Conservation (phyloP, 1,140 invertebrate species). For the Coelopa frigida region DNA sequence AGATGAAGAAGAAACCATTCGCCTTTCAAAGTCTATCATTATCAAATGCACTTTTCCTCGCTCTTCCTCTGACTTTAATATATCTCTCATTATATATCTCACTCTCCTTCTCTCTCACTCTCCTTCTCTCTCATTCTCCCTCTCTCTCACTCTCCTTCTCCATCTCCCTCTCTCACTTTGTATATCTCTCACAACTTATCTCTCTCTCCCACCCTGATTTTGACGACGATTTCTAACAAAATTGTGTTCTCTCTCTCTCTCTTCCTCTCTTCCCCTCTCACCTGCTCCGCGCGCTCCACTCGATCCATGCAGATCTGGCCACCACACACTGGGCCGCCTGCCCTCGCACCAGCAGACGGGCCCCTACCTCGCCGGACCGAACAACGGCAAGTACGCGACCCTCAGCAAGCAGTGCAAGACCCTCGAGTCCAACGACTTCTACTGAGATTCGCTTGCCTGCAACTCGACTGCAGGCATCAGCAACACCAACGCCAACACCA, state of each 20-base stretch:
- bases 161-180: too few species aligned
- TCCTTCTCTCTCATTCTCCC: constrained; percentile 9
- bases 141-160: neutral
- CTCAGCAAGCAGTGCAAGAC: constrained; percentile 92
- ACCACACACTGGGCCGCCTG: constrained; percentile 50
- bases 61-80: too few species aligned
- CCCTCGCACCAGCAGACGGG: constrained; percentile 43
- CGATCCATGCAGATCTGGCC: constrained; percentile 39
- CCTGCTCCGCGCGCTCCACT: too few species aligned
- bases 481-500: constrained; percentile 40
- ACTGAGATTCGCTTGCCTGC: constrained; percentile 72
- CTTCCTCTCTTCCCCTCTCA: too few species aligned
- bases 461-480: constrained; percentile 46
- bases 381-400: constrained; percentile 79
- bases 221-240: too few species aligned
- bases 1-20: too few species aligned
- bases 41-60: too few species aligned
- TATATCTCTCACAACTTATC: too few species aligned
- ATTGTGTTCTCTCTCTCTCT: too few species aligned
- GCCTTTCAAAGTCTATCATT: too few species aligned
- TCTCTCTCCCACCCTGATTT: too few species aligned
- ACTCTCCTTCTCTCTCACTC: constrained; percentile 1
- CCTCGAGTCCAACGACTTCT: constrained; percentile 86
- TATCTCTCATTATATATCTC: too few species aligned
- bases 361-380: constrained; percentile 46